Evolutionary conservation across 2,797 vertebrate genomes (phyloP).

Genomic region (Parotocinclus haroldoi): DNA sequence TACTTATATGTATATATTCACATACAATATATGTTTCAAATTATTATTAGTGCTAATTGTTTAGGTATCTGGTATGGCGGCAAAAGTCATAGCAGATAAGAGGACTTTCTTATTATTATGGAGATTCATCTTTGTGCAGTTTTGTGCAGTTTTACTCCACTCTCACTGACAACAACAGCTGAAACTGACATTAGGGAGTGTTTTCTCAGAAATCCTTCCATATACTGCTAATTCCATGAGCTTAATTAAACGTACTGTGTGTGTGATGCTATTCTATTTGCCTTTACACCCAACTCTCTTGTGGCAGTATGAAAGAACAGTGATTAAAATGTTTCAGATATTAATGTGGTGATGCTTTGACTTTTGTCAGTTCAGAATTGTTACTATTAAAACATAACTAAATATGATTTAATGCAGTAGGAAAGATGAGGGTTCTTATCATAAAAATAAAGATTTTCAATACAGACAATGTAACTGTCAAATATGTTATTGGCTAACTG

Average conservation of each 20-base stretch:
- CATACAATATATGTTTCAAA: conserved; percentile 35
- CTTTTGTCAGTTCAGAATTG: conserved; percentile 55
- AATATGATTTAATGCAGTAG: conserved; percentile 10
- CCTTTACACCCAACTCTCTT: conserved; percentile 20
- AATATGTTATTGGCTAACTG: conserved; percentile 69
- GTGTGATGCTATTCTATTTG: too few species aligned
- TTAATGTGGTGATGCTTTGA: conserved; percentile 43
- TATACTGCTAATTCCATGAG: too few species aligned
- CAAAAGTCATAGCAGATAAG: conserved; percentile 34
- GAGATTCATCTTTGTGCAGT: conserved; percentile 52
- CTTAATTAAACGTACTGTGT: too few species aligned
- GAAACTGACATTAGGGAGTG: conserved; percentile 14
- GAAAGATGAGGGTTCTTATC: too few species aligned
- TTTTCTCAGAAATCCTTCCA: too few species aligned
- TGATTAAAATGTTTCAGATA: conserved; percentile 48
- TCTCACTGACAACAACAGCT: conserved; percentile 49
- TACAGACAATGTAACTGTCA: conserved; percentile 48
- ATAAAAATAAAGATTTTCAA: too few species aligned
- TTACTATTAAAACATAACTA: conserved; percentile 50
- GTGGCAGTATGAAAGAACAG: conserved; percentile 46
- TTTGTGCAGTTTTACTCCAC: conserved; percentile 47
- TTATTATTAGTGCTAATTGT: conserved; percentile 55
- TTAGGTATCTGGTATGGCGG: conserved; percentile 41
- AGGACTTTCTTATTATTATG: not conserved
- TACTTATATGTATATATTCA: too few species aligned